Base-by-base conservation (phyloP, 1,140 invertebrate species). In the Cecropterus lyciades region DNA sequence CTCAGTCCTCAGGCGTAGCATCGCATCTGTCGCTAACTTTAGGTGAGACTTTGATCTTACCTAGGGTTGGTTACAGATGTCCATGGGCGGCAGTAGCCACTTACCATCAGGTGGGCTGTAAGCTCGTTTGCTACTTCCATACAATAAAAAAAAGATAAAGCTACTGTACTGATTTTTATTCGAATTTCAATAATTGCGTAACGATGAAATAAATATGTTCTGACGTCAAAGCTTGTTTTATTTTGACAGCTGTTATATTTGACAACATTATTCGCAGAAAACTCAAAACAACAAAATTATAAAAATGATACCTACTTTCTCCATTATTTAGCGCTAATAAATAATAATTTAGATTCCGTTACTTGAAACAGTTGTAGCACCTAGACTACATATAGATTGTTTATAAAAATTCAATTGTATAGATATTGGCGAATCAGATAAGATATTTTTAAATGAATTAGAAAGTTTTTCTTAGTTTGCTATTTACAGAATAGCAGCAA, bases 341-440 rank as follows among this genome's bases (percentile, higher is more conserved):
- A 11, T 11, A 33, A 33, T 33, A 37, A 37, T 37, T 37, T 37
- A 37, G 33, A 37, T 37, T 37, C 33, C 33, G 33, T 53, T 51
- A 20, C 4, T 49, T 24, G 1, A 30, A 51, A 4, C 17, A 10
- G 10, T 55, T 42, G 15, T 6, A 40, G 42, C 20, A 40, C 7
- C 42, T 55, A 55, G 51, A 16, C 7, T 53, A 40, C 14, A 11
- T n/a, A 17, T 55, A 42, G 52, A 40, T 13, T 40, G 46, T 49
- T 49, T 30, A 17, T 14, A 2, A 51, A 9, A 33, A 6, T 7
- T 33, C 9, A 10, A 33, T 33, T 33, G 3, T 10, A 10, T 33
- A 33, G 9, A 7, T 24, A 24, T 1, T 33, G 9, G 9, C 0
- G 30, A 33, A 33, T 33, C 30, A 33, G 30, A 33, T 33, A 33